A percentile compares a stretch with the other conserved stretches of the same genome.
Conservation (phyloP, 1,140 invertebrate genomes). For the Nasonia giraulti region DNA sequence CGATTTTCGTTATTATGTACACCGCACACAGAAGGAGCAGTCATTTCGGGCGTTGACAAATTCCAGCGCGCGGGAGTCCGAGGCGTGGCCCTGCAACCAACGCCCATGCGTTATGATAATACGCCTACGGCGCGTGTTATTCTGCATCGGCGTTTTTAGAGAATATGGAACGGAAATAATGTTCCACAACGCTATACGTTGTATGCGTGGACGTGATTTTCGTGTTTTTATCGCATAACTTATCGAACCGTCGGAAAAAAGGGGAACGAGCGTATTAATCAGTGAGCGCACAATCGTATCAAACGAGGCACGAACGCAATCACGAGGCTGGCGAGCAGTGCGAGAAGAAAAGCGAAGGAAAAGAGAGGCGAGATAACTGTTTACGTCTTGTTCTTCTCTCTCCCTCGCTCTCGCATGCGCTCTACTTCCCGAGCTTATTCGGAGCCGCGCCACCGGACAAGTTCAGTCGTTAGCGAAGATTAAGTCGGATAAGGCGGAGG, state of each 20-base stretch:
- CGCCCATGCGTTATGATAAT: conserved; percentile 71
- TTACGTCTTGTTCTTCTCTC: background rate
- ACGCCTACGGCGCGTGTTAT: conserved; percentile 43
- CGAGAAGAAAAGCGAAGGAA: background rate
- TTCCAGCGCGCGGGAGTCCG: conserved; percentile 46
- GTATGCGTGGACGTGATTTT: background rate
- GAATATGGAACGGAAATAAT: background rate
- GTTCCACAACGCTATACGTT: too few species aligned
- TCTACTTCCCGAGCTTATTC: conserved; percentile 22
- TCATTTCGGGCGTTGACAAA: conserved; percentile 51
- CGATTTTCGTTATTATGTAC: background rate
- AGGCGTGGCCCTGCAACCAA: conserved; percentile 66
- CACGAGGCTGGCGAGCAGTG: background rate
- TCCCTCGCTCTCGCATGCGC: background rate
- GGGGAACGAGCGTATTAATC: too few species aligned
- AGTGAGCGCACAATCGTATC: too few species aligned
- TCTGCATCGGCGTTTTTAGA: conserved; percentile 34
- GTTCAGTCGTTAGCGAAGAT: conserved; percentile 57
- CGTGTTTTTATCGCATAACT: too few species aligned
- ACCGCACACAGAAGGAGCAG: background rate
- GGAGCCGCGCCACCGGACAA: conserved; percentile 43
- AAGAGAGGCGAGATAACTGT: conserved; percentile 38
- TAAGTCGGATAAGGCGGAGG: conserved; percentile 60
- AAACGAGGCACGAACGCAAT: background rate
- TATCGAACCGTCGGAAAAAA: too few species aligned